phyloP scores from a whole-genome alignment of 2,888 invertebrate species.

The Oxycera nigricornis region DNA sequence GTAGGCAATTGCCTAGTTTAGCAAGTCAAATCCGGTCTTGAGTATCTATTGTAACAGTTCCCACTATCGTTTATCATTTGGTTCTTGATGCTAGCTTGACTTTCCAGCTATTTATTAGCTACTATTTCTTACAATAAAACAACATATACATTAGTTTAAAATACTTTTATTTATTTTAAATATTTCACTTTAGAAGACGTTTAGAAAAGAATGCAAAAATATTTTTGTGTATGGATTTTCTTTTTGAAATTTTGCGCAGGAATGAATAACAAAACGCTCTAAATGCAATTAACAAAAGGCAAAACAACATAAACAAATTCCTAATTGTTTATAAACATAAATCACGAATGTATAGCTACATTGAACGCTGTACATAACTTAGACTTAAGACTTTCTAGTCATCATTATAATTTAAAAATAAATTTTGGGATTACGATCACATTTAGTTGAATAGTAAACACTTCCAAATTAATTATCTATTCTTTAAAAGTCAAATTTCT shows the following conservation, averaged over 20 bases:
- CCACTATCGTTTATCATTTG: too few species aligned
- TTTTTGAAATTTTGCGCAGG: background rate
- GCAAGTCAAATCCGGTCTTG: too few species aligned
- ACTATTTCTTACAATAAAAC: too few species aligned
- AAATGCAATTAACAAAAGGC: background rate
- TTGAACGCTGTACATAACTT: background rate
- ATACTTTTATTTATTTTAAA: slow-evolving; percentile 12
- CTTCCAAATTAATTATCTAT: background rate
- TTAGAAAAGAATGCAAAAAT: slow-evolving; percentile 35
- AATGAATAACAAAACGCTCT: background rate
- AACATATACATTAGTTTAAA: background rate
- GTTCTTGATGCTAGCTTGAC: too few species aligned
- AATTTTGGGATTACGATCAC: slow-evolving; percentile 1
- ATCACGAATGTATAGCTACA: background rate
- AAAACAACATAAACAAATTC: background rate
- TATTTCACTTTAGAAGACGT: slow-evolving; percentile 4
- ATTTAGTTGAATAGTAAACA: background rate
- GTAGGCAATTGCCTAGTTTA: too few species aligned
- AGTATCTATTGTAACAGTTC: too few species aligned
- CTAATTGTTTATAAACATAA: background rate
- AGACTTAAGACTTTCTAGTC: background rate
- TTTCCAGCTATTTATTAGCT: too few species aligned
- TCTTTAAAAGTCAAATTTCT: background rate
- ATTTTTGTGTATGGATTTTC: background rate
- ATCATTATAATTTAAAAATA: slow-evolving; percentile 6